phyloP scores from a whole-genome alignment of 2,113 vertebrate genomes.

The Tachuris rubrigastra region DNA sequence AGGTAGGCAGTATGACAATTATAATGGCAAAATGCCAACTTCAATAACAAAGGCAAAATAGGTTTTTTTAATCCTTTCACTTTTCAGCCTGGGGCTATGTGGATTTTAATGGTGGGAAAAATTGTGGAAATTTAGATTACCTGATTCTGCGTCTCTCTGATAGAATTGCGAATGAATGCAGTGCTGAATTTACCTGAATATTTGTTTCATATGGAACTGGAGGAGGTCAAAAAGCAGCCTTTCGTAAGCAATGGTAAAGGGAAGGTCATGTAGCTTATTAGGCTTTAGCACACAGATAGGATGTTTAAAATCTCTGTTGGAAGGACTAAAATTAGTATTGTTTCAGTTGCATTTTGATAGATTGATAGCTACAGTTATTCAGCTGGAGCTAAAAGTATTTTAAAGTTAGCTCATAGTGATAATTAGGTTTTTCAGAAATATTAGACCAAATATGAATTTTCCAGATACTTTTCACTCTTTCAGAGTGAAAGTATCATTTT shows the following conservation, averaged over 20 bases:
- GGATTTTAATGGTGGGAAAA: neutral
- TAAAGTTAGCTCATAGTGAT: neutral
- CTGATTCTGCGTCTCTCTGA: neutral
- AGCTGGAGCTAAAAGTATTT: neutral
- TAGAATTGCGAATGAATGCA: neutral
- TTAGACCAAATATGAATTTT: neutral
- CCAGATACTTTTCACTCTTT: neutral
- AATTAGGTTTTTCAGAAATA: neutral
- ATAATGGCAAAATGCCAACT: neutral
- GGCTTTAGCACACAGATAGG: neutral
- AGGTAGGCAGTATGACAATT: neutral
- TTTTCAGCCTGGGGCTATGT: neutral
- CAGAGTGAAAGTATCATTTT: neutral
- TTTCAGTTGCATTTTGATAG: neutral
- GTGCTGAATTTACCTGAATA: neutral
- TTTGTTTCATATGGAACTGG: neutral
- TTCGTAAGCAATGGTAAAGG: neutral
- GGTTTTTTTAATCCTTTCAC: neutral
- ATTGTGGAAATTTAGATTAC: neutral
- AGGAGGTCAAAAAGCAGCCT: neutral
- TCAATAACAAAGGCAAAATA: neutral
- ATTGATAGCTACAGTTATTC: neutral
- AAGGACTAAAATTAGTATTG: neutral
- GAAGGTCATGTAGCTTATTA: neutral
- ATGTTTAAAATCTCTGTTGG: neutral